These are phyloP conservation scores for Melanotaenia trifasciata DNA, from an alignment of 2,797 vertebrate genomes.

Conservation along the genomic window DNA sequence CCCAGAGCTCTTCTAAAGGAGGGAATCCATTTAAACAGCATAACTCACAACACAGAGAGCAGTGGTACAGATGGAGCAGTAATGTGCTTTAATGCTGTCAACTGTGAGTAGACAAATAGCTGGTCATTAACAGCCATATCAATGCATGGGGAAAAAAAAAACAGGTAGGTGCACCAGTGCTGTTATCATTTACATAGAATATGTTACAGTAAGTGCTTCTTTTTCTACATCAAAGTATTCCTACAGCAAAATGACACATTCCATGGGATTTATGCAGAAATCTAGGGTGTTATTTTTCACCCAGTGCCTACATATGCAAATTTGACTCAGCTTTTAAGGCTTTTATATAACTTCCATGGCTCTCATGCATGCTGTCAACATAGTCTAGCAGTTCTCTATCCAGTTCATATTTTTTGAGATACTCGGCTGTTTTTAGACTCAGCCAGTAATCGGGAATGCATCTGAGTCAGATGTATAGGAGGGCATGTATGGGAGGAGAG, in stretches of 20 bases:
- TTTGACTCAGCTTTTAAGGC: slow-evolving; percentile 65
- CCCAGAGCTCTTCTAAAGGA: slow-evolving; percentile 69
- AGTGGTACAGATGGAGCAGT: slow-evolving; percentile 63
- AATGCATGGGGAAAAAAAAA: slow-evolving; percentile 22
- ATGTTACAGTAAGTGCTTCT: slow-evolving; percentile 56
- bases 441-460: neutral
- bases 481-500: neutral
- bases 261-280: slow-evolving; percentile 63
- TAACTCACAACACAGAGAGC: slow-evolving; percentile 71
- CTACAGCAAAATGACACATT: slow-evolving; percentile 55
- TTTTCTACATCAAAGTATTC: slow-evolving; percentile 72
- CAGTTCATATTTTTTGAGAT: slow-evolving; percentile 53
- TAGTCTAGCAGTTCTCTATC: slow-evolving; percentile 56
- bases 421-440: slow-evolving; percentile 23
- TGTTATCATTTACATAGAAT: slow-evolving; percentile 71
- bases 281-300: slow-evolving; percentile 56
- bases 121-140: slow-evolving; percentile 68
- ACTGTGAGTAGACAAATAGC: slow-evolving; percentile 73
- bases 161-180: slow-evolving; percentile 46
- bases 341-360: slow-evolving; percentile 64
- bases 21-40: slow-evolving; percentile 74
- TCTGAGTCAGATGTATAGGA: neutral
- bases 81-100: slow-evolving; percentile 73
- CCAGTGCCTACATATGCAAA: slow-evolving; percentile 66
- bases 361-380: slow-evolving; percentile 52